A percentile compares a stretch with the other conserved stretches of the same genome.
Evolutionary conservation across 2,113 vertebrate species (phyloP).

Genomic region (Peromyscus polionotus): DNA sequence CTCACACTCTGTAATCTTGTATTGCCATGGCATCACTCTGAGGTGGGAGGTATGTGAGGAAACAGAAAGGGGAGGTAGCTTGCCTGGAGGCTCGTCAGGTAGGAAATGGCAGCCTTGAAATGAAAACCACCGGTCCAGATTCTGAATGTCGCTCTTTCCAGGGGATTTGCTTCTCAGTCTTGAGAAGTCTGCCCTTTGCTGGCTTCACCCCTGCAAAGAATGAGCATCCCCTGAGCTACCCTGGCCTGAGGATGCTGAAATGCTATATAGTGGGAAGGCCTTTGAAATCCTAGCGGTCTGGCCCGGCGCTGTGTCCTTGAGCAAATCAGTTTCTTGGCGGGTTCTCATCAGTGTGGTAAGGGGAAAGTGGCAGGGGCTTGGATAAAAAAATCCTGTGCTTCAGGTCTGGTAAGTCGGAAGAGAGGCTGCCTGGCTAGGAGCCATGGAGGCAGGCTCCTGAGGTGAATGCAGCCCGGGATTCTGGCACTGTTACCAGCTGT

Average conservation of each 20-base stretch:
- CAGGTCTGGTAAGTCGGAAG: constrained; percentile 43
- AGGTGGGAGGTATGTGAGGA: neutral
- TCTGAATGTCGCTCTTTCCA: neutral
- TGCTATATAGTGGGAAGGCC: neutral
- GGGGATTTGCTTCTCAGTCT: neutral
- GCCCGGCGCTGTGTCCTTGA: constrained; percentile 38
- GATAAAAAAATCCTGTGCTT: constrained; percentile 25
- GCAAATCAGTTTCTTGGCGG: constrained; percentile 27
- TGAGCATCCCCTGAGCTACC: neutral
- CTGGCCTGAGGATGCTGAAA: neutral
- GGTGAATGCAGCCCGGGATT: neutral
- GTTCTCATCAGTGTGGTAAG: constrained; percentile 34
- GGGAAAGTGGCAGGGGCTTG: constrained; percentile 59
- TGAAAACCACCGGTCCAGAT: neutral
- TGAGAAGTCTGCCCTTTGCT: neutral
- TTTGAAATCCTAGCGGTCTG: neutral
- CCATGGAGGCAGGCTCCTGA: neutral
- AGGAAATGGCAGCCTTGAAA: neutral
- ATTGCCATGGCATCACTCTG: neutral
- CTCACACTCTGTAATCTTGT: constrained; percentile 9
- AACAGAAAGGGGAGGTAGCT: constrained; percentile 9
- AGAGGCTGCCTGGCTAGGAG: constrained; percentile 38
- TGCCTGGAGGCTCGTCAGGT: neutral
- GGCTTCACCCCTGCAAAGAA: neutral
- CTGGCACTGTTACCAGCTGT: neutral